Conservation (phyloP, 2,113 vertebrate species). For the Dissostichus mawsoni region DNA sequence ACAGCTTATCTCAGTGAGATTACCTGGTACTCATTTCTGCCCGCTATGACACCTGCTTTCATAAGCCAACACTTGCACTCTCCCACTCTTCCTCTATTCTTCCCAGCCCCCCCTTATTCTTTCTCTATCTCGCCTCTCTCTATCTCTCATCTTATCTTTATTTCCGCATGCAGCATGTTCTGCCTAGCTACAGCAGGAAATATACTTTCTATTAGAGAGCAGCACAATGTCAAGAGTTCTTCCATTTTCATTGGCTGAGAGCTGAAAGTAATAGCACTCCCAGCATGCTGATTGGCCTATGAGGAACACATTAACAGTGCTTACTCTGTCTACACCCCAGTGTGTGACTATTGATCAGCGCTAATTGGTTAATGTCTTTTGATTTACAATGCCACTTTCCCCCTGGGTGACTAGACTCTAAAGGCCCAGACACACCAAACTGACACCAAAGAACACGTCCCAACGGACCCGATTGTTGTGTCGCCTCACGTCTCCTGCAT, state of each 20-base stretch:
- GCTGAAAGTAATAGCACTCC: conserved; percentile 34
- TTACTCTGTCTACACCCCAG: conserved; percentile 32
- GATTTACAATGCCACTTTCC: conserved; percentile 73
- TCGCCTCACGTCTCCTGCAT: too few species aligned
- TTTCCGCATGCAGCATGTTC: conserved; percentile 51
- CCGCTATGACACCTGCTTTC: conserved; percentile 69
- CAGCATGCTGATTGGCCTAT: conserved; percentile 49
- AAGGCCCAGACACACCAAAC: too few species aligned
- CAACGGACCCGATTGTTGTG: too few species aligned
- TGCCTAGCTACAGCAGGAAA: conserved; percentile 75
- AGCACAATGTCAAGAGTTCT: conserved; percentile 64
- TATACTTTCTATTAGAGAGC: conserved; percentile 65
- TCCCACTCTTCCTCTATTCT: conserved; percentile 35
- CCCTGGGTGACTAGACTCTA: conserved; percentile 41
- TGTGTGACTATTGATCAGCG: conserved; percentile 74
- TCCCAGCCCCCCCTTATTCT: conserved; percentile 22
- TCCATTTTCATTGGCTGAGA: conserved; percentile 67
- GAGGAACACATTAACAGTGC: conserved; percentile 52
- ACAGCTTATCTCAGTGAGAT: conserved; percentile 71
- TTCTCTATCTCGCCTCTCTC: neutral
- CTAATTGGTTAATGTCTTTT: conserved; percentile 83
- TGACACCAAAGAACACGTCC: too few species aligned
- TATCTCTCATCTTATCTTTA: conserved; percentile 38
- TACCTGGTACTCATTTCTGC: conserved; percentile 67
- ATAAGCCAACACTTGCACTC: conserved; percentile 47